Evolutionary conservation across 23 tunicate species (phyloP), one percentile per base, ranked within the genome.

Genomic region (Ascidia mentula): DNA sequence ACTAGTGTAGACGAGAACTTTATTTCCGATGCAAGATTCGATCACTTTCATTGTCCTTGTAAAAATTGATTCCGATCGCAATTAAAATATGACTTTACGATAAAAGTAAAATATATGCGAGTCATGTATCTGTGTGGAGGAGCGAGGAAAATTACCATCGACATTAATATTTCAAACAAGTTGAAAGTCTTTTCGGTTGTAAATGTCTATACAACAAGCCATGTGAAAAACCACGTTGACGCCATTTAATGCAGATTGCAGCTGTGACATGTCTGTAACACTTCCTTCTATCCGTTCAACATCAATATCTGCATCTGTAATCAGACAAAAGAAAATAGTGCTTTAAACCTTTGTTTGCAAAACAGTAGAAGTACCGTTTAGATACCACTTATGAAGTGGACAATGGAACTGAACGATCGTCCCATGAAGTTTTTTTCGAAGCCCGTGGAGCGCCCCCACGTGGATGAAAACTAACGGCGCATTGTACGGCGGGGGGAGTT

Each of bases 371-470:
- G n/a, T n/a, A n/a, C n/a, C n/a, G n/a, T n/a, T n/a, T n/a, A 93
- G 98, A 93, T 93, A 32, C 98, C 98, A 12, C 80, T 53, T n/a
- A 93, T 93, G 8, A 76, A 93, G 72, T 37, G 72, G 0, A 94
- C 98, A 4, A 40, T 69, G 40, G 81, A 45, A 18, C 73, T 88
- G 77, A 84, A 40, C 32, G n/a, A 59, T 8, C 69, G 85, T 60
- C 69, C 42, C 24, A 73, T 93, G 61, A 77, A 80, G 24, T 88
- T 93, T 38, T 88, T 85, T 46, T 93, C 76, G 17, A 93, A 94
- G 45, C 93, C 98, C 22, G n/a, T 93, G 98, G 98, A 82, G 84
- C 80, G 98, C 98, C 42, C 98, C 98, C n/a, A 89, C 98, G 32
- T 93, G 98, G 98, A 88, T 93, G 98, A 93, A 93, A 84, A 88